These are phyloP conservation scores for Apodemus sylvaticus DNA, from an alignment of 2,113 vertebrate genomes.

Conservation along the genomic window DNA sequence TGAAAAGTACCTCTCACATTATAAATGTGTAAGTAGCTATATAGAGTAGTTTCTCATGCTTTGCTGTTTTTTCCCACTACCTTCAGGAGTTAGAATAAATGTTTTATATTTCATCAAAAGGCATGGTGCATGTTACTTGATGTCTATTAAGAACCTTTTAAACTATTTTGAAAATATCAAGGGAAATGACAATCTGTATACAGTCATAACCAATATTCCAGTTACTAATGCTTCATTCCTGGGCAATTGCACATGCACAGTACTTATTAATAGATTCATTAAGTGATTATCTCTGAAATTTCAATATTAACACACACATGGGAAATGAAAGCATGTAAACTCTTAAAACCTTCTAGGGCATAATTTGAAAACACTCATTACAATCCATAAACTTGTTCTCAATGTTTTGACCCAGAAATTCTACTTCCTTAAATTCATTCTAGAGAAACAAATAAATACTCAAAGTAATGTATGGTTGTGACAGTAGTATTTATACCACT, in stretches of 20 bases:
- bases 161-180: slow-evolving; percentile 68
- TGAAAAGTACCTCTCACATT: slow-evolving; percentile 66
- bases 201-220: not conserved
- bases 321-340: not conserved
- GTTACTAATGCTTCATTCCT: not conserved
- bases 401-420: slow-evolving; percentile 52
- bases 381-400: slow-evolving; percentile 39
- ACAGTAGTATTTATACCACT: not conserved
- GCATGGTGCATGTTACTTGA: slow-evolving; percentile 42
- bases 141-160: slow-evolving; percentile 58
- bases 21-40: slow-evolving; percentile 65
- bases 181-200: not conserved
- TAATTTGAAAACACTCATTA: slow-evolving; percentile 54
- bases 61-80: slow-evolving; percentile 66
- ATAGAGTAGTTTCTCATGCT: slow-evolving; percentile 70
- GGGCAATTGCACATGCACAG: not conserved
- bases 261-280: slow-evolving; percentile 28
- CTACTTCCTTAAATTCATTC: slow-evolving; percentile 4
- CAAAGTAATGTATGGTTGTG: slow-evolving; percentile 14
- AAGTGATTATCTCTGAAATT: slow-evolving; percentile 21
- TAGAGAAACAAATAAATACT: slow-evolving; percentile 49
- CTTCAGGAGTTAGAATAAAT: slow-evolving; percentile 65
- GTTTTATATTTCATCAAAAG: slow-evolving; percentile 66
- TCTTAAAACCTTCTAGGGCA: not conserved
- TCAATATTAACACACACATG: not conserved